Evolutionary conservation across 2,797 vertebrate genomes (phyloP), one percentile per base, ranked within the genome.

Genomic region (Otus scops): DNA sequence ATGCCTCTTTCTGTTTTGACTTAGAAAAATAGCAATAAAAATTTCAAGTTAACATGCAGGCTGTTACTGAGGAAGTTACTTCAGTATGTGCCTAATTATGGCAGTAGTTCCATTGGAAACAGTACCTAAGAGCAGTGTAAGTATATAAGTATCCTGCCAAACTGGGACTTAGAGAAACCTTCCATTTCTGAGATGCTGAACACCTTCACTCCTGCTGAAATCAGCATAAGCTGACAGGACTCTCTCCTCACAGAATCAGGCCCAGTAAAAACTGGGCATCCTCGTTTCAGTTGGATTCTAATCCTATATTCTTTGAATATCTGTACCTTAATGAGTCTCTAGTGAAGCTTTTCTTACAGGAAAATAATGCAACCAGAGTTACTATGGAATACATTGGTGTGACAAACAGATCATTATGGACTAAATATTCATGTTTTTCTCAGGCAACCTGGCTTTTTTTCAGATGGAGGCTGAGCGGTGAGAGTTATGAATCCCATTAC

Each of bases 21-120:
- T 89, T 57, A 47, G 10, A 65, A 93, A 92, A 93, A 48, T 4
- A 81, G 71, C 56, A 95, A 74, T 94, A 86, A 92, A 96, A 84
- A 59, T 76, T 88, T 16, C n/a, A 94, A 73, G n/a, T 75, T 93
- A 63, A 79, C 11, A 7, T 48, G 9, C 26, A 48, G 74, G 48
- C 43, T 43, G 9, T 59, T n/a, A 6, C 28, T 71, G 85, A 89
- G 45, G 39, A 88, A 89, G n/a, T 60, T 69, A n/a, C 34, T 74
- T 32, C 64, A 71, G 26, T 39, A 18, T 26, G 43, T 85, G 43
- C 47, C 88, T 80, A 2, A 80, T 77, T 9, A 23, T 38, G 65
- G 74, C 57, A 88, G 43, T 38, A 69, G 67, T 65, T 83, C 63
- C 45, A 41, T 3, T 84, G 59, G 77, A 81, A 86, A 41, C 12